phyloP scores from a whole-genome alignment of 2,888 invertebrate genomes.

The Strigamia maritima region DNA sequence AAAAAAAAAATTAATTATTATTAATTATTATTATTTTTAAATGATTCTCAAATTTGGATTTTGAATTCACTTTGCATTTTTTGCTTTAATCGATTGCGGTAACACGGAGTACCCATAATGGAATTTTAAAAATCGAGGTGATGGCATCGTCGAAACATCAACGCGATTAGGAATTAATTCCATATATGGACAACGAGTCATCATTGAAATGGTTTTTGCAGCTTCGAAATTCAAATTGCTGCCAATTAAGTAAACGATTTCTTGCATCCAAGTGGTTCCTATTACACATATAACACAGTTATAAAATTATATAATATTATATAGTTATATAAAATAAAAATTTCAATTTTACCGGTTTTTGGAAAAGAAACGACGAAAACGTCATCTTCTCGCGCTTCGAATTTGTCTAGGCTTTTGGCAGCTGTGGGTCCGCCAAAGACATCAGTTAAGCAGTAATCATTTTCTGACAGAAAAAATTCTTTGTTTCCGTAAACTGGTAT shows the following conservation, averaged over 20 bases:
- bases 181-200: conserved; percentile 70
- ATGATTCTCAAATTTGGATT: not conserved
- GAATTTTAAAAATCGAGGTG: conserved; percentile 35
- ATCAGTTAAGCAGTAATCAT: not conserved
- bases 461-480: not conserved
- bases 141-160: not conserved
- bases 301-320: conserved; percentile 31
- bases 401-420: conserved; percentile 51
- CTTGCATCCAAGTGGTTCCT: conserved; percentile 91
- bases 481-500: not conserved
- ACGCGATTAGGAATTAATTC: conserved; percentile 56
- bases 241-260: conserved; percentile 86
- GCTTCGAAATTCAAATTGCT: conserved; percentile 66
- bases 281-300: conserved; percentile 44
- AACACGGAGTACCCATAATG: conserved; percentile 36
- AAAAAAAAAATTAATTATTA: too few species aligned
- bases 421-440: conserved; percentile 45
- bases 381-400: conserved; percentile 57
- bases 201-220: conserved; percentile 62
- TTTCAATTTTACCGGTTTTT: conserved; percentile 57
- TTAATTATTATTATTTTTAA: conserved; percentile 47
- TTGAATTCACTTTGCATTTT: conserved; percentile 50
- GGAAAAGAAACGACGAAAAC: conserved; percentile 60
- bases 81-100: conserved; percentile 12
- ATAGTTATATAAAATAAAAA: not conserved